Evolutionary conservation across 2,113 vertebrate genomes (phyloP), one percentile per base, ranked within the genome.

Genomic region (Carlito syrichta): DNA sequence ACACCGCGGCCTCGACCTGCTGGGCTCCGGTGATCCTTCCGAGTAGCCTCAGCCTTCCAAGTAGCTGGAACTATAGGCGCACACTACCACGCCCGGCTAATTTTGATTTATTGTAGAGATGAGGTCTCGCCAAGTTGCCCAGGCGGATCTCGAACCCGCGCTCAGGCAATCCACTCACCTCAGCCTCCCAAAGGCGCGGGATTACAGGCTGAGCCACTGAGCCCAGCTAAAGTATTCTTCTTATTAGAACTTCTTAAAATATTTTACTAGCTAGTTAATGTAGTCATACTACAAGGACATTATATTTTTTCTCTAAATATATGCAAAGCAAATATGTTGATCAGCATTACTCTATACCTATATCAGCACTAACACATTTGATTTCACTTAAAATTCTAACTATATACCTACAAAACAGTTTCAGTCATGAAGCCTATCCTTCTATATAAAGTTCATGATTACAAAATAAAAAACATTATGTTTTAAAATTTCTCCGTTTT

Each of bases 341-440:
- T 71, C 27, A 83, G 17, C 58, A 85, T 81, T 69, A 62, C 3
- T 74, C 22, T 85, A 50, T 69, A 54, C 76, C 93, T 89, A 78
- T 74, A 50, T 69, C 91, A 95, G 27, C 27, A 96, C 54, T 71
- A 89, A 60, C 8, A 89, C 2, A 1, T 73, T 84, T 91, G 52
- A 85, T 58, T 92, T 54, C 68, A 95, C 45, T 97, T 95, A 85
- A 91, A 96, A 96, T 43, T 50, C 38, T 86, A 78, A 89, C 23
- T 50, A 81, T 79, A 87, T 54, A 89, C 45, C 54, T 93, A 89
- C 73, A 90, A 95, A 97, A 85, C 12, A 69, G 63, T 86, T 96
- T 92, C 11, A 69, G 40, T 62, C 43, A 90, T 10, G 13, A 96
- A 91, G 25, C 16, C 62, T 84, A 96, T 60, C 58, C 71, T 95